Percentiles rank a stretch among this genome's conserved stretches.
Conservation (phyloP, 2,888 invertebrate species). For the Papilio elwesi region DNA sequence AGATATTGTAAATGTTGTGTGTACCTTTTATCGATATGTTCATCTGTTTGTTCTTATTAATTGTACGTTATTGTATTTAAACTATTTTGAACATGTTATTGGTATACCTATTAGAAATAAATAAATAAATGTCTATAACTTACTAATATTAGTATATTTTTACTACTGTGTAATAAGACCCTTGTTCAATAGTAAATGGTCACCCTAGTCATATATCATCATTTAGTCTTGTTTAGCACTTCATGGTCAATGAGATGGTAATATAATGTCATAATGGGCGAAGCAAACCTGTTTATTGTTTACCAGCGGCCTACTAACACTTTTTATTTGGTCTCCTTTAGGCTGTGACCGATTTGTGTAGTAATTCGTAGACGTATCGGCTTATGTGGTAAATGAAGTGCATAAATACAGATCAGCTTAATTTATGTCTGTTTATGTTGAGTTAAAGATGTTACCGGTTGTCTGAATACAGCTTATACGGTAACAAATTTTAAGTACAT, state of each 20-base stretch:
- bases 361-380: neutral
- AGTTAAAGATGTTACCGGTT: neutral
- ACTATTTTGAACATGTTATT: no score
- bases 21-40: no score
- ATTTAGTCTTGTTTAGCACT: conserved; percentile 53
- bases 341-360: conserved; percentile 16
- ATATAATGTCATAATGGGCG: conserved; percentile 60
- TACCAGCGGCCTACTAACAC: conserved; percentile 50
- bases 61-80: no score
- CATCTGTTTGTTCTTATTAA: no score
- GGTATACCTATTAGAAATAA: no score
- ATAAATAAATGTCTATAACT: no score
- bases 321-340: conserved; percentile 42
- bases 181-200: conserved; percentile 38
- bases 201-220: conserved; percentile 53
- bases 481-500: no score
- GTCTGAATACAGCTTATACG: no score
- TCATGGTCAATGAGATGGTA: conserved; percentile 69
- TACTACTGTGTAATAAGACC: neutral
- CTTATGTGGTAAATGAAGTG: no score
- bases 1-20: no score
- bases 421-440: neutral
- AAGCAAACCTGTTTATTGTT: conserved; percentile 59
- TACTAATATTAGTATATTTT: no score
- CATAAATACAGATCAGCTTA: neutral